phyloP scores from a whole-genome alignment of 2,888 invertebrate species.

The Abrostola tripartita region DNA sequence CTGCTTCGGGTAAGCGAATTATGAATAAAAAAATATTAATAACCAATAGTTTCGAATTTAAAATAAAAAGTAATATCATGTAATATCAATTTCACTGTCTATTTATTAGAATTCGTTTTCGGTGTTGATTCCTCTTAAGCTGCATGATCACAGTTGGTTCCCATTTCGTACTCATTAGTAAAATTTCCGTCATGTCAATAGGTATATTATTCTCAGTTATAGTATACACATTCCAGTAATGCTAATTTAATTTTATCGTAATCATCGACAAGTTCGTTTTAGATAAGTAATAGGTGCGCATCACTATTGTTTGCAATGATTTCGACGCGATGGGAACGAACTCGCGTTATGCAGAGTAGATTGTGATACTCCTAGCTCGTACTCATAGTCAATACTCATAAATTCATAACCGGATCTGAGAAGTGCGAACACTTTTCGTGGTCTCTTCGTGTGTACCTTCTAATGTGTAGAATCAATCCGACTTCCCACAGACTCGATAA shows the following conservation, averaged over 20 bases:
- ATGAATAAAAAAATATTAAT: slow-evolving; percentile 68
- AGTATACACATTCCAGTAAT: slow-evolving; percentile 14
- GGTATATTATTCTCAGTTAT: slow-evolving; percentile 9
- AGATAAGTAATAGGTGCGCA: slow-evolving; percentile 30
- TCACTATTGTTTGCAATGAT: slow-evolving; percentile 47
- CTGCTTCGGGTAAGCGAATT: slow-evolving; percentile 80
- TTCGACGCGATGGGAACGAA: slow-evolving; percentile 77
- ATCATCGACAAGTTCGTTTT: slow-evolving; percentile 41
- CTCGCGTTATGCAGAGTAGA: slow-evolving; percentile 77
- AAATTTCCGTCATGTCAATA: slow-evolving; percentile 19
- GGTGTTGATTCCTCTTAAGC: slow-evolving; percentile 86
- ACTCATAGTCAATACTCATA: slow-evolving; percentile 73
- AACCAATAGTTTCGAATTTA: slow-evolving; percentile 87
- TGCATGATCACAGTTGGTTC: slow-evolving; percentile 75
- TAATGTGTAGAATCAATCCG: slow-evolving; percentile 64
- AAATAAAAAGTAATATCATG: slow-evolving; percentile 80
- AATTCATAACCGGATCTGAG: slow-evolving; percentile 42
- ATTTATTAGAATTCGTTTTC: slow-evolving; percentile 86
- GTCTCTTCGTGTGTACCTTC: slow-evolving; percentile 56
- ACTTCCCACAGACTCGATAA: slow-evolving; percentile 82
- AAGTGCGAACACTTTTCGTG: slow-evolving; percentile 52
- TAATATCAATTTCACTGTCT: slow-evolving; percentile 88
- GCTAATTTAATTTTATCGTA: slow-evolving; percentile 22
- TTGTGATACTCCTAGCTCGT: slow-evolving; percentile 85
- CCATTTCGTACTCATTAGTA: slow-evolving; percentile 68